Evolutionary conservation across 2,113 vertebrate genomes (phyloP).

Genomic region (Eidolon helvum): DNA sequence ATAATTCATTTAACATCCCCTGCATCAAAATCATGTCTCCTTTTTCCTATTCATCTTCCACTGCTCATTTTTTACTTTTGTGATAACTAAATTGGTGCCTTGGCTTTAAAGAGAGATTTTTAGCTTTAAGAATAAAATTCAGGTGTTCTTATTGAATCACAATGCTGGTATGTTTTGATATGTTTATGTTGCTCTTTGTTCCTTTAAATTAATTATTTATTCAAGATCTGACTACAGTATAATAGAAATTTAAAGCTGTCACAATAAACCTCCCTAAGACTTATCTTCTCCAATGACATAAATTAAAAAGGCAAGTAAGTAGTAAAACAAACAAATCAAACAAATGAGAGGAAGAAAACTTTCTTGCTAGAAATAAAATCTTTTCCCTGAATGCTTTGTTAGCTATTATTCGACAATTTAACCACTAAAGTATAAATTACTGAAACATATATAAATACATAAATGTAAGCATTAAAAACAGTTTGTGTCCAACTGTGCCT

Average conservation of each 20-base stretch:
- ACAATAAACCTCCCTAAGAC: constrained; percentile 1
- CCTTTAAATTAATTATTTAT: constrained; percentile 63
- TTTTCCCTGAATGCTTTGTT: not conserved
- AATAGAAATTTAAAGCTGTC: constrained; percentile 44
- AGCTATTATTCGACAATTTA: not conserved
- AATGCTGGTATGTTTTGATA: not conserved
- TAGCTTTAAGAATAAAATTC: not conserved
- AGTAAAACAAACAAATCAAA: constrained; percentile 49
- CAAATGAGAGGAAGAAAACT: not conserved
- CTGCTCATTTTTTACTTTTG: not conserved
- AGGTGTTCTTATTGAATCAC: not conserved
- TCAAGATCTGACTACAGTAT: not conserved
- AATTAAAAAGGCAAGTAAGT: not conserved
- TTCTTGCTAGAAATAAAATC: not conserved
- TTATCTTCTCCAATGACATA: constrained; percentile 37
- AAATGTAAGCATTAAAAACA: not conserved
- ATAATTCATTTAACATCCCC: not conserved
- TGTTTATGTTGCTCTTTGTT: constrained; percentile 45
- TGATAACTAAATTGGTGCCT: not conserved
- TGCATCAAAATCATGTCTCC: not conserved
- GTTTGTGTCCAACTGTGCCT: not conserved
- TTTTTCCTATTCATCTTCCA: not conserved
- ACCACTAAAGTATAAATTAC: not conserved
- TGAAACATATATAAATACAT: not conserved
- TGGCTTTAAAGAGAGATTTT: not conserved